phyloP scores from a whole-genome alignment of 2,888 invertebrate genomes.

The Tricholauxania praeusta region DNA sequence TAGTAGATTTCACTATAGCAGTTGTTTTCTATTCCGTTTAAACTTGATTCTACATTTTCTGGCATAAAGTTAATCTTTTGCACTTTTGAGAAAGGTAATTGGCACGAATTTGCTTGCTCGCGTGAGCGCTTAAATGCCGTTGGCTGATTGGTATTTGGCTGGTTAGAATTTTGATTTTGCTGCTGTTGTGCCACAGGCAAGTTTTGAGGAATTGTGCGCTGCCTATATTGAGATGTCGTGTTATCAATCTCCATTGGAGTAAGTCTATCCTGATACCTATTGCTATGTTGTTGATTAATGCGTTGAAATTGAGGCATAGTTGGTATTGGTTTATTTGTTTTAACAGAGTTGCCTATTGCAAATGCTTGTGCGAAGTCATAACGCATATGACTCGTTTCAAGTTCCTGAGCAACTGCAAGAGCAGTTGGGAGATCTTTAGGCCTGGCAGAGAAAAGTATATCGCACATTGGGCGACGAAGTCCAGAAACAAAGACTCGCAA shows the following conservation, averaged over 20 bases:
- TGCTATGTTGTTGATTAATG: too few relatives aligned
- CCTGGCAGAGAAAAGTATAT: background rate
- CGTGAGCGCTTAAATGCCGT: background rate
- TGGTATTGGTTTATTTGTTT: background rate
- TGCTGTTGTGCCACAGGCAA: too few relatives aligned
- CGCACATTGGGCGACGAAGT: background rate
- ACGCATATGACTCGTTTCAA: slow-evolving; percentile 8
- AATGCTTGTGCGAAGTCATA: background rate
- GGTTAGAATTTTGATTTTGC: too few relatives aligned
- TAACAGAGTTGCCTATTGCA: background rate
- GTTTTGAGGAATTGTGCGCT: too few relatives aligned
- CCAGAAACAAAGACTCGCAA: slow-evolving; percentile 1
- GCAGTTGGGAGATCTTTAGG: slow-evolving; percentile 13
- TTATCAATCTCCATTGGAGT: too few relatives aligned
- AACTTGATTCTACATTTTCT: background rate
- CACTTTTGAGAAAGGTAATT: background rate
- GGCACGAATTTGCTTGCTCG: background rate
- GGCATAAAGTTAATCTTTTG: background rate
- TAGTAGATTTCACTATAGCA: background rate
- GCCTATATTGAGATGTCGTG: too few relatives aligned
- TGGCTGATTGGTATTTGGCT: too few relatives aligned
- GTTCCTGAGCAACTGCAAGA: background rate
- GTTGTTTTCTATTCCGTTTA: background rate
- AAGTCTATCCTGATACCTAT: too few relatives aligned
- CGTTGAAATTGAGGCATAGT: too few relatives aligned